A percentile compares a stretch with the other conserved stretches of the same genome.
phyloP scores from a whole-genome alignment of 2,797 vertebrate genomes.

The Selene dorsalis region DNA sequence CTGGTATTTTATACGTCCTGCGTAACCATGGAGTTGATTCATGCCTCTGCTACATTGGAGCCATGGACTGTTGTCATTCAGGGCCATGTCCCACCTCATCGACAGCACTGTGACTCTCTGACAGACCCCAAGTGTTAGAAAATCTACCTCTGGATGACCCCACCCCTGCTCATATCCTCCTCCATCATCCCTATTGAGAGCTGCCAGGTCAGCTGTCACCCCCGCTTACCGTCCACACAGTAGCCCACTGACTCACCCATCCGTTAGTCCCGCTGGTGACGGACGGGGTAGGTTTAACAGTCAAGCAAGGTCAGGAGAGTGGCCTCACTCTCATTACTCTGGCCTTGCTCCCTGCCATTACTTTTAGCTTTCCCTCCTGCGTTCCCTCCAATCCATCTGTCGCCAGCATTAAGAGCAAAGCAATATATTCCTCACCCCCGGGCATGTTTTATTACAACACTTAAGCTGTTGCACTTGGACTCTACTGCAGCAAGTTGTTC shows the following conservation, averaged over 20 bases:
- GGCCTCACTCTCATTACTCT: conserved; percentile 69
- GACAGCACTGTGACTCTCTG: conserved; percentile 47
- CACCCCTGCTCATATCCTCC: conserved; percentile 54
- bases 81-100: conserved; percentile 45
- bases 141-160: conserved; percentile 75
- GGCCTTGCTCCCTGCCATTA: conserved; percentile 70
- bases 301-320: conserved; percentile 70
- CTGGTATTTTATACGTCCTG: conserved; percentile 34
- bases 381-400: conserved; percentile 59
- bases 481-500: conserved; percentile 33
- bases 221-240: conserved; percentile 65
- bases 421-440: conserved; percentile 54
- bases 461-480: conserved; percentile 50
- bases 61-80: conserved; percentile 61
- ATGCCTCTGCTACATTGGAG: conserved; percentile 31
- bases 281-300: conserved; percentile 61
- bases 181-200: conserved; percentile 64
- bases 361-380: conserved; percentile 49
- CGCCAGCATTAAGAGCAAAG: conserved; percentile 51
- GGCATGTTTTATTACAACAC: conserved; percentile 64
- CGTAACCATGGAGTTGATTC: conserved; percentile 50
- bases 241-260: conserved; percentile 67
- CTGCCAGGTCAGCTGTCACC: conserved; percentile 77
- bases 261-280: conserved; percentile 60
- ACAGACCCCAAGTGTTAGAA: conserved; percentile 61